phyloP scores from a whole-genome alignment of 1,140 invertebrate species.

The Atta cephalotes region DNA sequence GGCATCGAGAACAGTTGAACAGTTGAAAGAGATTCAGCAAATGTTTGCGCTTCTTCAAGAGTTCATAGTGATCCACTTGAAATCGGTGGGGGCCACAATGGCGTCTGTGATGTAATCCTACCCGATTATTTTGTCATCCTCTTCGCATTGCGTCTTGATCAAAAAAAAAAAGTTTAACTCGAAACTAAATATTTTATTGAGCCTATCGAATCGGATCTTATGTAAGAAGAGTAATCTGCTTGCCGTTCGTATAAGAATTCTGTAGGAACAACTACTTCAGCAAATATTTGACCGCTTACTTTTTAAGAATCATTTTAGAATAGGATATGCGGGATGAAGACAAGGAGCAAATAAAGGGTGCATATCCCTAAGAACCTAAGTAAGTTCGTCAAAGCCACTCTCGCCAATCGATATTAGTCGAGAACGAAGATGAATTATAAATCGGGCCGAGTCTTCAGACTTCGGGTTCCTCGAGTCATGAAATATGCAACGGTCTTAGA shows the following conservation, averaged over 20 bases:
- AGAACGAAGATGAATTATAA: conserved; percentile 80
- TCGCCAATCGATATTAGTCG: conserved; percentile 78
- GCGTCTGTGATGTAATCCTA: conserved; percentile 61
- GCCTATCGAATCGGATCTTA: conserved; percentile 12
- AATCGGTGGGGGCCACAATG: conserved; percentile 26
- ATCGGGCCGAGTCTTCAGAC: conserved; percentile 79
- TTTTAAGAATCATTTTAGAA: background rate
- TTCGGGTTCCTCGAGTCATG: conserved; percentile 75
- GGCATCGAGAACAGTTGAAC: conserved; percentile 1
- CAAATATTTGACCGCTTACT: conserved; percentile 42
- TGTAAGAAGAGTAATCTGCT: conserved; percentile 10
- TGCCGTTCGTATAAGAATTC: background rate
- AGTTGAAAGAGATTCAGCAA: conserved; percentile 47
- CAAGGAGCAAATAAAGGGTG: conserved; percentile 54
- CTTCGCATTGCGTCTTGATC: background rate
- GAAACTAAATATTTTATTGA: conserved; percentile 42
- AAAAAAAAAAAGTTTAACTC: conserved; percentile 33
- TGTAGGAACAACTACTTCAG: conserved; percentile 16
- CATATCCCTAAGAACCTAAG: conserved; percentile 14
- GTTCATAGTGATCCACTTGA: conserved; percentile 28
- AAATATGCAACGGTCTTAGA: conserved; percentile 85
- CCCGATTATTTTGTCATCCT: conserved; percentile 64
- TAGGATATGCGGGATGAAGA: conserved; percentile 15
- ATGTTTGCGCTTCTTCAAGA: conserved; percentile 62
- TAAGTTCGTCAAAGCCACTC: conserved; percentile 72